phyloP scores from a whole-genome alignment of 2,888 invertebrate genomes.

The Heteropelma amictum region DNA sequence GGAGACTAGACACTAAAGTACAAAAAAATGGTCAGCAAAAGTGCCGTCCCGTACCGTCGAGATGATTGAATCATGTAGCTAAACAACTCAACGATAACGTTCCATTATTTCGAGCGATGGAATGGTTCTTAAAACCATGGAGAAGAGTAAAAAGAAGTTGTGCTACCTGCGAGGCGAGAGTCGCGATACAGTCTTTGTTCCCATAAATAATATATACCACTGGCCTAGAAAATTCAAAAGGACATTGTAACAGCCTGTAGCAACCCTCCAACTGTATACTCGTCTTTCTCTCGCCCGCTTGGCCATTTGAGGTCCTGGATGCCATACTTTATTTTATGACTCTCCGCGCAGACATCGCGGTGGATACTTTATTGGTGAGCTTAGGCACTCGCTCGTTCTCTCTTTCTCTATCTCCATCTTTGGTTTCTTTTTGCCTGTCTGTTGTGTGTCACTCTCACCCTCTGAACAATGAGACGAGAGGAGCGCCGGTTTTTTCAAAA shows the following conservation, averaged over 20 bases:
- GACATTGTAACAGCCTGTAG: conserved; percentile 38
- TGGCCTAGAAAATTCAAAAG: conserved; percentile 50
- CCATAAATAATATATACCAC: conserved; percentile 34
- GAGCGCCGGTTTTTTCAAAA: conserved; percentile 57
- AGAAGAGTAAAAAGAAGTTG: conserved; percentile 4
- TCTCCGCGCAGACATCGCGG: conserved; percentile 50
- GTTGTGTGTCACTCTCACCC: background rate
- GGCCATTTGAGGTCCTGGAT: conserved; percentile 9
- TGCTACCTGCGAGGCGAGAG: conserved; percentile 43
- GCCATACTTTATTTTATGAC: conserved; percentile 54
- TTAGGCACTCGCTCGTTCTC: conserved; percentile 50
- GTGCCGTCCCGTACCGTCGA: background rate
- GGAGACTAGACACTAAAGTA: background rate
- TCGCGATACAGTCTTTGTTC: conserved; percentile 43
- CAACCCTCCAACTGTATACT: conserved; percentile 1
- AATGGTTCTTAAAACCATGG: conserved; percentile 24
- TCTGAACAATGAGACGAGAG: conserved; percentile 43
- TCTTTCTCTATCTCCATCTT: conserved; percentile 15
- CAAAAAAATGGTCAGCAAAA: conserved; percentile 11
- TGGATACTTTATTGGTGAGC: conserved; percentile 64
- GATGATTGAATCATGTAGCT: background rate
- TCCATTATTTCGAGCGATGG: background rate
- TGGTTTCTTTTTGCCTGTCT: background rate
- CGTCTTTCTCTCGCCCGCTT: background rate
- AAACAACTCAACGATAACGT: conserved; percentile 9